Evolutionary conservation across 2,113 vertebrate genomes (phyloP).

Genomic region (Limnothrissa miodon): DNA sequence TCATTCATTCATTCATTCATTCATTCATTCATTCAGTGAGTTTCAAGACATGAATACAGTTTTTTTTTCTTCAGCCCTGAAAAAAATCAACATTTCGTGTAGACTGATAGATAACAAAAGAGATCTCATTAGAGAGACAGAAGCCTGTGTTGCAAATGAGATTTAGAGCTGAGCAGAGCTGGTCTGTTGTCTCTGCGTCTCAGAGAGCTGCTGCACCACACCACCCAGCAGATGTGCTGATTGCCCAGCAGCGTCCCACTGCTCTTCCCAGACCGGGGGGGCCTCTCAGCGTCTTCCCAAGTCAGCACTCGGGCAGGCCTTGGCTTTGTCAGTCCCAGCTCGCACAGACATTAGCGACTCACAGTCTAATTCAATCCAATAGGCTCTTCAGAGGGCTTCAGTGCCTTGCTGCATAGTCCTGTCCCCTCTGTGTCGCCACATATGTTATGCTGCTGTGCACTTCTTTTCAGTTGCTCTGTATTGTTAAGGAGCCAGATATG

Average conservation of each 20-base stretch:
- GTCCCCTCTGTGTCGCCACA: background rate
- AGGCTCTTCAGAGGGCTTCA: background rate
- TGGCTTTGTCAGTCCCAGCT: background rate
- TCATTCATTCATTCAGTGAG: background rate
- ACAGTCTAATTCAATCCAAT: background rate
- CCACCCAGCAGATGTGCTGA: conserved; percentile 8
- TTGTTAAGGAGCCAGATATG: conserved; percentile 80
- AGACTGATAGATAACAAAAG: background rate
- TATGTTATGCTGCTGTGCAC: background rate
- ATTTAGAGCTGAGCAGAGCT: background rate
- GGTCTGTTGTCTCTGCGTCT: background rate
- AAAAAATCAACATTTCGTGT: background rate
- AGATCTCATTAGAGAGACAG: background rate
- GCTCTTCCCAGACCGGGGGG: background rate
- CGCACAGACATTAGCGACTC: background rate
- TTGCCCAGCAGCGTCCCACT: background rate
- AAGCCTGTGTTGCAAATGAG: background rate
- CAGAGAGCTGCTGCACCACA: background rate
- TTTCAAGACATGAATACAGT: background rate
- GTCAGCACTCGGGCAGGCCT: background rate
- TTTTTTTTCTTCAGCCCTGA: background rate
- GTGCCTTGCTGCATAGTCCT: conserved; percentile 7
- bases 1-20: background rate
- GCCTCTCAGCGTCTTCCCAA: background rate
- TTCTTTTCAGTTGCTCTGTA: background rate